These are phyloP conservation scores for Carassius carassius DNA, from an alignment of 2,113 vertebrate genomes.

Conservation along the genomic window DNA sequence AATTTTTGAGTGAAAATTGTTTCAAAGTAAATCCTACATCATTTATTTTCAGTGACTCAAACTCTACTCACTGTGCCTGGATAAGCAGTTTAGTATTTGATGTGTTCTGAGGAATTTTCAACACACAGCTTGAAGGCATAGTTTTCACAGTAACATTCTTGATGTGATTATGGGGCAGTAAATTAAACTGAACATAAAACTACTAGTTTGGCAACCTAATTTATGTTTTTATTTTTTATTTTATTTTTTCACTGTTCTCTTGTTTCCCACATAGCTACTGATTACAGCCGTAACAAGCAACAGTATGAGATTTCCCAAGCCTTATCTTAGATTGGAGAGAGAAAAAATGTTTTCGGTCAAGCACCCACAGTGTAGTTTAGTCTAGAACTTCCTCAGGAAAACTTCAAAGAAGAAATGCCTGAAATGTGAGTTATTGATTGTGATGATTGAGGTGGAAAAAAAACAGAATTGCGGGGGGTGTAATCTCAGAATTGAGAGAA, in stretches of 20 bases:
- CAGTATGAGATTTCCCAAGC: not conserved
- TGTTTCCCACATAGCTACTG: not conserved
- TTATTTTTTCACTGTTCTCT: too few relatives aligned
- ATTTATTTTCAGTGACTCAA: not conserved
- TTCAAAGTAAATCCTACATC: not conserved
- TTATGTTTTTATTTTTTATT: too few relatives aligned
- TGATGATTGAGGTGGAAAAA: too few relatives aligned
- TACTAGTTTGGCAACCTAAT: not conserved
- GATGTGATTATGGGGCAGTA: not conserved
- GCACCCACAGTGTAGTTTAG: not conserved
- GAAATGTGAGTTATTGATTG: too few relatives aligned
- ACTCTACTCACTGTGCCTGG: not conserved
- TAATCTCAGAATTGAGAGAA: too few relatives aligned
- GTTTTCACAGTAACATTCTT: not conserved
- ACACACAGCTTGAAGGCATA: not conserved
- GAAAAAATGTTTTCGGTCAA: not conserved
- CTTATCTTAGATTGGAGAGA: not conserved
- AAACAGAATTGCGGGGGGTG: too few relatives aligned
- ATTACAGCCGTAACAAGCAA: not conserved
- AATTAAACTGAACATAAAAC: not conserved
- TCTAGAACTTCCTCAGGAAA: not conserved
- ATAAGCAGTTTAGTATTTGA: not conserved
- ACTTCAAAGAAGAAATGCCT: too few relatives aligned
- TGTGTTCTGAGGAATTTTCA: not conserved
- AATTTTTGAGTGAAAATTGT: not conserved